phyloP scores from a whole-genome alignment of 2,113 vertebrate genomes.

The Alaudala cheleensis region DNA sequence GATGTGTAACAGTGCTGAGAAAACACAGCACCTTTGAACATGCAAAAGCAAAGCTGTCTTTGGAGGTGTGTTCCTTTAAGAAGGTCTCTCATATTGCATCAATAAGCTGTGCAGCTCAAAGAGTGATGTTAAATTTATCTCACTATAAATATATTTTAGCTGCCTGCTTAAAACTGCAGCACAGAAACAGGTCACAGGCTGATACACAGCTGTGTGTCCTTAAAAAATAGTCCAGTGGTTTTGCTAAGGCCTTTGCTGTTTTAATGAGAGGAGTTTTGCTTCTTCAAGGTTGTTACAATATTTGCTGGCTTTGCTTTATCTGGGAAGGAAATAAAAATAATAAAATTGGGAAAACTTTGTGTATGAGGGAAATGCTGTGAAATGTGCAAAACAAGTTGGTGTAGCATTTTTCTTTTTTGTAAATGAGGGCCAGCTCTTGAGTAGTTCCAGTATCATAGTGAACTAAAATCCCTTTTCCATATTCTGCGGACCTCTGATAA shows the following conservation, averaged over 20 bases:
- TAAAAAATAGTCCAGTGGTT: not conserved
- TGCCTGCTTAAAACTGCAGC: not conserved
- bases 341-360: not conserved
- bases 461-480: not conserved
- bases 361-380: not conserved
- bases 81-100: not conserved
- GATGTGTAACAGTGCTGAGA: not conserved
- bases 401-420: not conserved
- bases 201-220: not conserved
- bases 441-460: not conserved
- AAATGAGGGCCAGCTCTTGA: not conserved
- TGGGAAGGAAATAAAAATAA: not conserved
- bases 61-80: not conserved
- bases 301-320: not conserved
- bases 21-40: not conserved
- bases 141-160: conserved; percentile 47
- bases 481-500: not conserved
- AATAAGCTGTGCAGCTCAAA: conserved; percentile 14
- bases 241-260: not conserved
- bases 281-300: not conserved
- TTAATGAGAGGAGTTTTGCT: not conserved
- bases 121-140: conserved; percentile 57
- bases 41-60: not conserved
- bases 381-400: not conserved
- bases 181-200: not conserved